Percentiles rank a stretch among this genome's conserved stretches.
These are phyloP conservation scores for Ellobius talpinus DNA, from an alignment of 2,113 vertebrate genomes.

Conservation along the genomic window DNA sequence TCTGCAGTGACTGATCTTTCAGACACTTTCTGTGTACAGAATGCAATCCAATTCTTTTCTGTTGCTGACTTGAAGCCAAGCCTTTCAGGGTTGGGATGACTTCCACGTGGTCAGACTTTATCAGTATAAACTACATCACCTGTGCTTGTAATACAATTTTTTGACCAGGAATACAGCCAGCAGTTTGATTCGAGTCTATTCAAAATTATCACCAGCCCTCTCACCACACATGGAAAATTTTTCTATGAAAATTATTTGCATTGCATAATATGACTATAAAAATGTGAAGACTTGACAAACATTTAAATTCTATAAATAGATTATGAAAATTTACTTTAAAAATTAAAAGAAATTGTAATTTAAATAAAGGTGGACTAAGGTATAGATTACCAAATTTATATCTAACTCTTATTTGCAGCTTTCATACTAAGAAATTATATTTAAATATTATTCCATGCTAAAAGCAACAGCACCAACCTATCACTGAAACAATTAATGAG, in stretches of 20 bases:
- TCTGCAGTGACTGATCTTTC: background rate
- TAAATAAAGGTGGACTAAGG: constrained; percentile 24
- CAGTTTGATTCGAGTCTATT: background rate
- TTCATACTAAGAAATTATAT: background rate
- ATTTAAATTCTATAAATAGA: background rate
- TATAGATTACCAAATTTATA: background rate
- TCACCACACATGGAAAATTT: background rate
- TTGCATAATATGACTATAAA: background rate
- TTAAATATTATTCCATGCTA: background rate
- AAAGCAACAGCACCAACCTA: background rate
- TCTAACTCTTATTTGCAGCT: background rate
- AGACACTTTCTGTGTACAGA: background rate
- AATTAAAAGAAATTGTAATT: background rate
- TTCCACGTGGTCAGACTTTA: background rate
- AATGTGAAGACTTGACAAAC: background rate
- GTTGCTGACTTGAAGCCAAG: background rate
- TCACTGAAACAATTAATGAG: background rate
- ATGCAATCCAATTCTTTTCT: background rate
- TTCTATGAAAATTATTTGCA: background rate
- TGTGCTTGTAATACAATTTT: background rate
- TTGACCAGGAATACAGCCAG: background rate
- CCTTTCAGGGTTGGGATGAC: background rate
- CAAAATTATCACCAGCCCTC: background rate
- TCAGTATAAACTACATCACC: background rate
- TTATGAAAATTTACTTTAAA: background rate